Conservation (phyloP, 2,113 vertebrate species). For the Aptenodytes patagonicus region DNA sequence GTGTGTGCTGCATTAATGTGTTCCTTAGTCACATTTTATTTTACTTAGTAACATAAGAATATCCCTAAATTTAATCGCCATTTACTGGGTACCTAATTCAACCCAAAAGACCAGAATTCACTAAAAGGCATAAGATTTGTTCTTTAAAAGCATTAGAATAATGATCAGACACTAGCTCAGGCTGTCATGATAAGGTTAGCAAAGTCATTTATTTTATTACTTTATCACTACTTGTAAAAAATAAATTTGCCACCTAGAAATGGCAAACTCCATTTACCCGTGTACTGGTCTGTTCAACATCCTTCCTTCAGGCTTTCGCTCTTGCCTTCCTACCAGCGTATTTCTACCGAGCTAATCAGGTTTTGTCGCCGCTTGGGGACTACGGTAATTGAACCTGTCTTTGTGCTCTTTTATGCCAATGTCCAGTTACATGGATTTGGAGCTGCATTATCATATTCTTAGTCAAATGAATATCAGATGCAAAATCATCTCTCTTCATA, state of each 20-base stretch:
- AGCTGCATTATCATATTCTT: neutral
- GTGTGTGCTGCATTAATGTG: neutral
- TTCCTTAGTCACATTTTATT: neutral
- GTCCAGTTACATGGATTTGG: fast-evolving
- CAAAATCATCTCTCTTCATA: neutral
- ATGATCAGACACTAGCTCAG: neutral
- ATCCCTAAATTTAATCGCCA: neutral
- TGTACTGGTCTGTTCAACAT: fast-evolving
- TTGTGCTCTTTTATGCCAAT: neutral
- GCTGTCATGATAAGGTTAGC: neutral
- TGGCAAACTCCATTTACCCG: neutral
- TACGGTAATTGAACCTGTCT: fast-evolving
- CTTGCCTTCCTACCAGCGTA: fast-evolving
- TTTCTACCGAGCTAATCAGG: fast-evolving
- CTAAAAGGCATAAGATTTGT: neutral
- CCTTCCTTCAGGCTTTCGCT: neutral
- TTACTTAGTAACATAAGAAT: neutral
- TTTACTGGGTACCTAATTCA: neutral
- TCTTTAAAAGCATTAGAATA: neutral
- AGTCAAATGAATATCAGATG: neutral
- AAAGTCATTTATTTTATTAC: neutral
- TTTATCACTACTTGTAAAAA: neutral
- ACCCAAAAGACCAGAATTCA: neutral
- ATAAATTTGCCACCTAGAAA: neutral
- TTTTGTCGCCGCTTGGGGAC: fast-evolving